Evolutionary conservation across 92 coral and sea anemone genomes (phyloP), one percentile per base, ranked within the genome.

Genomic region (Actinernus sp.): DNA sequence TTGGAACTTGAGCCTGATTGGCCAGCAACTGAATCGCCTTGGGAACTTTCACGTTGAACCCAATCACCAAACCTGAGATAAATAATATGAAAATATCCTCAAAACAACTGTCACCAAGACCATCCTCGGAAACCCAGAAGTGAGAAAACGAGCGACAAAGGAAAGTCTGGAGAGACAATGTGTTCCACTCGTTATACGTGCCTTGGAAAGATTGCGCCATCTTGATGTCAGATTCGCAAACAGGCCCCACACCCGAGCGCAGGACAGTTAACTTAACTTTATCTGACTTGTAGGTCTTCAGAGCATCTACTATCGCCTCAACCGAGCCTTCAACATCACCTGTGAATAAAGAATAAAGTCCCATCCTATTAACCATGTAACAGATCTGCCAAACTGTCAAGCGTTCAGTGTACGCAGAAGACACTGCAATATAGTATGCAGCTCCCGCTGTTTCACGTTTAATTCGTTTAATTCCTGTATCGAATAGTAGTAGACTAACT

Each of bases 281-380:
- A 17, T 76, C 74, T 17, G 91, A 92, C 59, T 63, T 93, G 83
- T 93, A 93, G 1, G 97, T 93, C 64, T 83, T 78, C 29, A 93
- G 47, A 3, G 98, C 98, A 66, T 93, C 97, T 31, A 74, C 26
- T 10, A 93, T 78, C 2, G 98, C 98, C 48, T 93, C 98, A 46
- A 93, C 75, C 8, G 98, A 93, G 21, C 98, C 98, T 60, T 86
- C 74, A 4, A 87, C 98, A 51, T 93, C 98, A 54, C 91, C 98
- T 93, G 32, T 0, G 24, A 11, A n/a, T 11, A 38, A 24, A 31
- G 25, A 12, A 55, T 32, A 50, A 18, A 7, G n/a, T n/a, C n/a
- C n/a, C n/a, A n/a, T n/a, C n/a, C n/a, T n/a, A n/a, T n/a, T 27
- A 24, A n/a, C 20, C 14, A 2, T 3, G 18, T 11, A 6, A 55